Conservation (phyloP, 2,888 invertebrate species). For the Eudemis profundana region DNA sequence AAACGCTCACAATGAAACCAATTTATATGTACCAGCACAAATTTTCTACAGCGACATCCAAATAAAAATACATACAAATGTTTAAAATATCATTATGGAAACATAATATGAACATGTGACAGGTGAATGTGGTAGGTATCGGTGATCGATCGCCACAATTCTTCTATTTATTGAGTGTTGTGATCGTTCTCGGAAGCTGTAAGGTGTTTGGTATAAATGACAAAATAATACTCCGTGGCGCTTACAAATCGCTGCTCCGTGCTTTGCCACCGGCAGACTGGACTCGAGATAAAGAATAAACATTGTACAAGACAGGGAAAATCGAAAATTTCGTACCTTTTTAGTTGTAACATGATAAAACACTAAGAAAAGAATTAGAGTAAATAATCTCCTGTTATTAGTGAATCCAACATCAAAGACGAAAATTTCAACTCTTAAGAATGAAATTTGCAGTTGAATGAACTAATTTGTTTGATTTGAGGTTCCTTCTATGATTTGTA, state of each 20-base stretch:
- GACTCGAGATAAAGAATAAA: conserved; percentile 43
- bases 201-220: conserved; percentile 67
- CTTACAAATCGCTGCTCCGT: conserved; percentile 75
- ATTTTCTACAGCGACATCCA: neutral
- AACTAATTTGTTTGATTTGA: too few relatives aligned
- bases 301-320: conserved; percentile 17
- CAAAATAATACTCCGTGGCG: conserved; percentile 73
- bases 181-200: conserved; percentile 55
- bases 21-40: neutral
- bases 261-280: conserved; percentile 71
- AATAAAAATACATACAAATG: neutral
- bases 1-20: too few relatives aligned
- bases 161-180: conserved; percentile 44
- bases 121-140: conserved; percentile 31
- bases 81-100: conserved; percentile 16
- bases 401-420: too few relatives aligned
- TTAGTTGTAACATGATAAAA: too few relatives aligned
- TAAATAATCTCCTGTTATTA: too few relatives aligned
- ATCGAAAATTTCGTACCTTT: too few relatives aligned
- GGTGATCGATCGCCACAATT: conserved; percentile 39
- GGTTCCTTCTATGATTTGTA: too few relatives aligned
- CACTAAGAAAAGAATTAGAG: too few relatives aligned
- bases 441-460: too few relatives aligned
- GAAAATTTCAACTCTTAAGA: too few relatives aligned
- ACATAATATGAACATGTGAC: conserved; percentile 10